phyloP scores from a whole-genome alignment of 2,888 invertebrate species.

The Craniophora ligustri region DNA sequence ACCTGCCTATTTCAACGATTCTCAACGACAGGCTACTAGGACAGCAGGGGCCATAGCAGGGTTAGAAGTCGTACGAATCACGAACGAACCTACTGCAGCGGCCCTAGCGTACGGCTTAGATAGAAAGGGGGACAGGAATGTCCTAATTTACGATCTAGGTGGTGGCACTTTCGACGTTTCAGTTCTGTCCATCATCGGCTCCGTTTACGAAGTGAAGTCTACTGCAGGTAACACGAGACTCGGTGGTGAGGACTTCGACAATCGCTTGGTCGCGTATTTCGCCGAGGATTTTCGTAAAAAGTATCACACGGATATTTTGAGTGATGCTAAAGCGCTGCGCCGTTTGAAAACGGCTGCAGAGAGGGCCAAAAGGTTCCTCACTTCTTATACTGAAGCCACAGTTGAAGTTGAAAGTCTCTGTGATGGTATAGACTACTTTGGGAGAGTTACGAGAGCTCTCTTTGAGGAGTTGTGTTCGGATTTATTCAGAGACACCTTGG shows the following conservation, averaged over 20 bases:
- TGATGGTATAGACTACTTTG: slow-evolving; percentile 70
- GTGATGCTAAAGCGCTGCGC: slow-evolving; percentile 60
- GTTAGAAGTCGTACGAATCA: slow-evolving; percentile 70
- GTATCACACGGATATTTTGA: slow-evolving; percentile 62
- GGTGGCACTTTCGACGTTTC: slow-evolving; percentile 79
- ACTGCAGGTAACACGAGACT: slow-evolving; percentile 71
- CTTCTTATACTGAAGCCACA: slow-evolving; percentile 65
- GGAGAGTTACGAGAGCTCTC: slow-evolving; percentile 63
- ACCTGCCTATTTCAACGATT: slow-evolving; percentile 76
- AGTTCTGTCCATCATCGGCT: slow-evolving; percentile 65
- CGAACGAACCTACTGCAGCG: slow-evolving; percentile 78
- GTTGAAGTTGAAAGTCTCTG: slow-evolving; percentile 68
- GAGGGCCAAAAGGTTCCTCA: slow-evolving; percentile 67
- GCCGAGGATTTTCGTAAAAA: slow-evolving; percentile 73
- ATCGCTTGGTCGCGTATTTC: slow-evolving; percentile 73
- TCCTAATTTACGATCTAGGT: slow-evolving; percentile 76
- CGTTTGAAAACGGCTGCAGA: slow-evolving; percentile 73
- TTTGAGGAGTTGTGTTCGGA: slow-evolving; percentile 80
- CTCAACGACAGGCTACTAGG: slow-evolving; percentile 74
- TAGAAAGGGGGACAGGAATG: slow-evolving; percentile 60
- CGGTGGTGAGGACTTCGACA: slow-evolving; percentile 81
- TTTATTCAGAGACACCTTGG: slow-evolving; percentile 71
- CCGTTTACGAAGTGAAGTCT: slow-evolving; percentile 71
- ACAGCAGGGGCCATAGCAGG: slow-evolving; percentile 73
- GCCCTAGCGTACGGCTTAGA: slow-evolving; percentile 75